A percentile compares a stretch with the other conserved stretches of the same genome.
phyloP scores from a whole-genome alignment of 2,888 invertebrate species.

The Cabera pusaria region DNA sequence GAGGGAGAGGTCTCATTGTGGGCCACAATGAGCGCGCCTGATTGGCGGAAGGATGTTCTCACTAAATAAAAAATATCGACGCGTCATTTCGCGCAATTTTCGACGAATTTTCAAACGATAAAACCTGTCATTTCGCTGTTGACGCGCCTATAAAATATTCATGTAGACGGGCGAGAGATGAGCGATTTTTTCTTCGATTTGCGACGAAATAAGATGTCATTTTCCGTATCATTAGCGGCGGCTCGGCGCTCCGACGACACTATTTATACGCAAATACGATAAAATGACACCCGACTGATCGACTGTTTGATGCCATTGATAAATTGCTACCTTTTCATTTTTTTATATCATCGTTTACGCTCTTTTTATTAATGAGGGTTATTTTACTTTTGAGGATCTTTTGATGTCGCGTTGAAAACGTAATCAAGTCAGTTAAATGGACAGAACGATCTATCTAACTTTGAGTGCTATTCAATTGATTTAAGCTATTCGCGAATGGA shows the following conservation, averaged over 20 bases:
- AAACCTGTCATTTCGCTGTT: slow-evolving; percentile 84
- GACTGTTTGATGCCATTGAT: slow-evolving; percentile 81
- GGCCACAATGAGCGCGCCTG: slow-evolving; percentile 77
- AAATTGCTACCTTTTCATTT: slow-evolving; percentile 76
- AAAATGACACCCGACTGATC: slow-evolving; percentile 80
- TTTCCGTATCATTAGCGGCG: slow-evolving; percentile 84
- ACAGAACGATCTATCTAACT: slow-evolving; percentile 15
- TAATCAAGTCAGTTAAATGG: slow-evolving; percentile 17
- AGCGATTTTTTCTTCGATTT: slow-evolving; percentile 83
- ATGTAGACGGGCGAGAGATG: slow-evolving; percentile 79
- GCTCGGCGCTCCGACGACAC: slow-evolving; percentile 74
- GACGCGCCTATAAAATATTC: slow-evolving; percentile 84
- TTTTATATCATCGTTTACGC: slow-evolving; percentile 52
- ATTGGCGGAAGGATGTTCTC: slow-evolving; percentile 83
- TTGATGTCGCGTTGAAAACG: slow-evolving; percentile 16
- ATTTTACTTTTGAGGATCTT: slow-evolving; percentile 19
- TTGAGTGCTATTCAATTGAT: slow-evolving; percentile 19
- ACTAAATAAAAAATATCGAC: slow-evolving; percentile 83
- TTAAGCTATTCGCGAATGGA: slow-evolving; percentile 23
- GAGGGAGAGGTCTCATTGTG: slow-evolving; percentile 72
- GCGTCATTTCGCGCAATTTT: slow-evolving; percentile 82
- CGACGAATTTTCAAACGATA: slow-evolving; percentile 83
- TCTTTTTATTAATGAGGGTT: slow-evolving; percentile 36
- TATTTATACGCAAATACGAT: slow-evolving; percentile 84
- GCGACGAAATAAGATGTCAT: slow-evolving; percentile 83